Base-by-base conservation (phyloP, 2,797 vertebrate genomes). In the Meda fulgida region DNA sequence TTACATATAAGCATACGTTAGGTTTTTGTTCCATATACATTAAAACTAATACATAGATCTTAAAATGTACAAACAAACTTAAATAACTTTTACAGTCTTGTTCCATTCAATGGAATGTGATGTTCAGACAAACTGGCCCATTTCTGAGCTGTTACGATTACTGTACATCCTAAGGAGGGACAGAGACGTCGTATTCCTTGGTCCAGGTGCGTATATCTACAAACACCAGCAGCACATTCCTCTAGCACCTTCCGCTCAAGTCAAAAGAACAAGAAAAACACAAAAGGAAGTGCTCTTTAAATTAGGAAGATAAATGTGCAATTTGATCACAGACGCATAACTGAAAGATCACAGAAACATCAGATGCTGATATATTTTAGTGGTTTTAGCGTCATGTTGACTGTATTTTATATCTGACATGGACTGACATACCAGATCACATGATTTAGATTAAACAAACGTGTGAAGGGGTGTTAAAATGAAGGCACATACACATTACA, bases 21-120 rank as follows among this genome's bases (percentile, higher is more conserved):
- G 91, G 91, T 94, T 88, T 94, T 95, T 95, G 94, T 94, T 95
- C 97, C 97, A 98, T 98, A 98, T 98, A 98, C 96, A 97, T 96
- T 95, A 94, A 95, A 97, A 95, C 95, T 97, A 97, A 94, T 96
- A 97, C 96, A 97, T 95, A 93, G 94, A 96, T 93, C 95, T 36
- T 93, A 92, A 95, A 96, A 97, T 97, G 95, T 97, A 98, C 97
- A 98, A 94, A 96, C 93, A 89, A 95, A 96, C 94, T 95, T 97
- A 96, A 98, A 97, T 98, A 99, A 94, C 95, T 71, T 96, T 96
- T 96, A 48, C 93, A 93, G 92, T 96, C 96, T 96, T 97, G n/a
- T n/a, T n/a, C n/a, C n/a, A 95, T 96, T 95, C 93, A 94, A 94
- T 96, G 95, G 96, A 98, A 98, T 98, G 96, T 96, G 94, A 93